Evolutionary conservation across 2,888 invertebrate species (phyloP).

Genomic region (Hipparchia sbordonii): DNA sequence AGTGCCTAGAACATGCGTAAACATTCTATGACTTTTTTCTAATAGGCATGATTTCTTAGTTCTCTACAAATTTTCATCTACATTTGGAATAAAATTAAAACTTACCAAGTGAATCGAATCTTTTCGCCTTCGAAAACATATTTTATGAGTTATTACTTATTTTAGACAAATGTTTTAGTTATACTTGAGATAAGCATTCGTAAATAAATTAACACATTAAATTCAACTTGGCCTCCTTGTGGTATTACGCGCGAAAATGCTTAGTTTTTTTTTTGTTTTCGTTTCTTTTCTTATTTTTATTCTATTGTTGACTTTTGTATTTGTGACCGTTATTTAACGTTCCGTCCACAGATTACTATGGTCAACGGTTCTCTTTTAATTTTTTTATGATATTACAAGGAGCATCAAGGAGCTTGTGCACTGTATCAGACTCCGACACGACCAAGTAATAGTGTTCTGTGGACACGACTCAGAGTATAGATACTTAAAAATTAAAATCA

Average conservation of each 20-base stretch:
- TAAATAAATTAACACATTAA: conserved; percentile 5
- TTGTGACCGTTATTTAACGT: conserved; percentile 48
- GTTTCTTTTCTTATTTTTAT: conserved; percentile 6
- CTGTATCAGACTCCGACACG: too few relatives aligned
- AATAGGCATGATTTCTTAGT: background rate
- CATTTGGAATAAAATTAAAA: conserved; percentile 29
- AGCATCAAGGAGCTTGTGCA: too few relatives aligned
- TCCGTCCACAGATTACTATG: conserved; percentile 28
- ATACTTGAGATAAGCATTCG: background rate
- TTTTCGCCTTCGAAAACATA: conserved; percentile 78
- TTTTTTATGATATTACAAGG: background rate
- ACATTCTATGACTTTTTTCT: background rate
- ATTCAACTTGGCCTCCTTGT: conserved; percentile 8
- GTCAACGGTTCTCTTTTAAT: background rate
- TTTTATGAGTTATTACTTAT: conserved; percentile 31
- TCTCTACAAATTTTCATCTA: background rate
- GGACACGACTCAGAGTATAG: too few relatives aligned
- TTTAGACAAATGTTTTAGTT: background rate
- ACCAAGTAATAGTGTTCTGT: too few relatives aligned
- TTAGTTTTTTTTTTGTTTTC: conserved; percentile 27
- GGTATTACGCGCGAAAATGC: conserved; percentile 47
- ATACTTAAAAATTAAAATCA: too few relatives aligned
- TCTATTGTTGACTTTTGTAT: conserved; percentile 18
- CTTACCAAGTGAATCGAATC: conserved; percentile 72
- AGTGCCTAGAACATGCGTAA: too few relatives aligned